Evolutionary conservation across 2,797 vertebrate species (phyloP).

Genomic region (Silurus aristotelis): DNA sequence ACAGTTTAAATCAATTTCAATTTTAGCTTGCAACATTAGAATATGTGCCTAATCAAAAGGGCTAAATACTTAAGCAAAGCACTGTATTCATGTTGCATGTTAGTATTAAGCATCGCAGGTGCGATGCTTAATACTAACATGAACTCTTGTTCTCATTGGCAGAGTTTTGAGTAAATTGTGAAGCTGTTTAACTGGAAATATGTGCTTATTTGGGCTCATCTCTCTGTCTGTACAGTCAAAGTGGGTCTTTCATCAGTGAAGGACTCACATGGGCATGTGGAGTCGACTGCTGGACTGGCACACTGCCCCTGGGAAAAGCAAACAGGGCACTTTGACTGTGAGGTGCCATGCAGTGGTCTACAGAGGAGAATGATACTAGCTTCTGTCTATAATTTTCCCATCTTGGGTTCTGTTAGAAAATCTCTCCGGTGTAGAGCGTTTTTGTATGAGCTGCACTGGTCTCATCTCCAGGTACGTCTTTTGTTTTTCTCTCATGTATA

Average conservation of each 20-base stretch:
- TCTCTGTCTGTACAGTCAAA: slow-evolving; percentile 8
- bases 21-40: background rate
- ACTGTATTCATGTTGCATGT: background rate
- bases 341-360: slow-evolving; percentile 22
- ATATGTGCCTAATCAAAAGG: background rate
- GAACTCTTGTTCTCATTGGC: background rate
- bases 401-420: background rate
- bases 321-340: slow-evolving; percentile 18
- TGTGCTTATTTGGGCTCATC: slow-evolving; percentile 4
- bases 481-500: background rate
- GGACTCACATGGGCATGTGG: slow-evolving; percentile 33
- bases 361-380: background rate
- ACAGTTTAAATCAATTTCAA: background rate
- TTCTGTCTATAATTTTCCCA: background rate
- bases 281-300: slow-evolving; percentile 19
- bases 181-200: background rate
- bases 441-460: background rate
- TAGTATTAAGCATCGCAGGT: background rate
- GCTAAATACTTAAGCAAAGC: background rate
- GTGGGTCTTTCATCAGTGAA: slow-evolving; percentile 22
- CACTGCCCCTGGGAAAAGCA: slow-evolving; percentile 32
- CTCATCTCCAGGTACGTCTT: slow-evolving; percentile 29
- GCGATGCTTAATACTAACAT: too few species aligned
- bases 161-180: background rate
- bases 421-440: background rate